A percentile compares a stretch with the other conserved stretches of the same genome.
Conservation (phyloP, 2,888 invertebrate genomes). For the Harmothoe impar region DNA sequence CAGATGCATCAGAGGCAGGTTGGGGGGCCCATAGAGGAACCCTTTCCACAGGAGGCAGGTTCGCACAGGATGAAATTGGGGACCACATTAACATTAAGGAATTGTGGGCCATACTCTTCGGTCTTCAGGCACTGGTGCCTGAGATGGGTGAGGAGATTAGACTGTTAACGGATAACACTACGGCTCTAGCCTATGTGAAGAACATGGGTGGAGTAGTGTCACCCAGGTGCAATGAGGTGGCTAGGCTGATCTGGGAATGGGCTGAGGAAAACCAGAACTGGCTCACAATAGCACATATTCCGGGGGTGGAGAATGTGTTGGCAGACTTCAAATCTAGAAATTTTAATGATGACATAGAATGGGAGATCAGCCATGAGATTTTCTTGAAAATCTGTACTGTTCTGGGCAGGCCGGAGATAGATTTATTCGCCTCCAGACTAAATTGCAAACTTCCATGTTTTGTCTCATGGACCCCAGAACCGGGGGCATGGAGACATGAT, state of each 20-base stretch:
- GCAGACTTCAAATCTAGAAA: background rate
- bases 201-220: conserved; percentile 13
- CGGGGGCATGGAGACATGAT: background rate
- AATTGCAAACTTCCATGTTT: background rate
- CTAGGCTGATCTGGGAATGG: conserved; percentile 1
- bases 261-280: background rate
- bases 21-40: background rate
- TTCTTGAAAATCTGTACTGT: background rate
- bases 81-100: conserved; percentile 42
- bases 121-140: background rate
- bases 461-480: conserved; percentile 12
- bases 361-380: background rate
- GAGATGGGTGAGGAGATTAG: background rate
- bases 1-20: background rate
- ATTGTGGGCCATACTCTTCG: background rate
- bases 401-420: background rate
- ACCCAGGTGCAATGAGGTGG: background rate
- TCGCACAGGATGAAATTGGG: too few relatives aligned
- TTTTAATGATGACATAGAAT: conserved; percentile 25
- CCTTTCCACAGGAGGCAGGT: background rate
- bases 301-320: background rate
- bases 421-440: background rate
- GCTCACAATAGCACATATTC: conserved; percentile 26
- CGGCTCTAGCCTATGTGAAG: background rate
- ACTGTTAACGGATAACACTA: conserved; percentile 17